Evolutionary conservation across 1,140 invertebrate species (phyloP).

Genomic region (Aphaenogaster floridana): DNA sequence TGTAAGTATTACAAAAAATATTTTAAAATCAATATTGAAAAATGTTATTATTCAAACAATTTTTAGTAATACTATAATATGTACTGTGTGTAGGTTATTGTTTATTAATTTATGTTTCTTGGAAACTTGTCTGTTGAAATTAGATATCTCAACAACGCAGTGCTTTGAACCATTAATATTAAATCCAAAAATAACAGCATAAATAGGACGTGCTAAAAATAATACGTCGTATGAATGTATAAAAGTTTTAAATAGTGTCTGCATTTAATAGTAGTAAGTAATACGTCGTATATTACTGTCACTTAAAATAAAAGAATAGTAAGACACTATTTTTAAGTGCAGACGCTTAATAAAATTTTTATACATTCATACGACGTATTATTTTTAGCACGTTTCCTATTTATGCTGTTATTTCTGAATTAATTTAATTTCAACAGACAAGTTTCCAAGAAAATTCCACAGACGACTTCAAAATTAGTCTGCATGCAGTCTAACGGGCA

Average conservation of each 20-base stretch:
- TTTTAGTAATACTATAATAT: neutral
- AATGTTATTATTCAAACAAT: neutral
- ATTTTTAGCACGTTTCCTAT: neutral
- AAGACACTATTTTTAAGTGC: too few species aligned
- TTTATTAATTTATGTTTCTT: neutral
- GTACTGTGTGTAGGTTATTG: neutral
- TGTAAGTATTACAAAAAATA: neutral
- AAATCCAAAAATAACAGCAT: neutral
- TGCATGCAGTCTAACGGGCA: neutral
- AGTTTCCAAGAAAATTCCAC: neutral
- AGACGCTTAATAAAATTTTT: too few species aligned
- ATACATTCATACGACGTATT: neutral
- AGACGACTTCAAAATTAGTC: neutral
- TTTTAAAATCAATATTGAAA: neutral
- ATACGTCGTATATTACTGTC: too few species aligned
- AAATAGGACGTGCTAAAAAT: neutral
- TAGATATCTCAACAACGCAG: neutral
- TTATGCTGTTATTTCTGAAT: neutral
- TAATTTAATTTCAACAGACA: neutral
- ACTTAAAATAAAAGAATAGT: too few species aligned
- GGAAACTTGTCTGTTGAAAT: neutral
- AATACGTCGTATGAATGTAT: neutral
- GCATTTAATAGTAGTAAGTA: too few species aligned
- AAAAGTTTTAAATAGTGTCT: too few species aligned
- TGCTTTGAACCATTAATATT: too few species aligned